These are phyloP conservation scores for Mesoligia furuncula DNA, from an alignment of 2,888 invertebrate genomes.

Conservation along the genomic window DNA sequence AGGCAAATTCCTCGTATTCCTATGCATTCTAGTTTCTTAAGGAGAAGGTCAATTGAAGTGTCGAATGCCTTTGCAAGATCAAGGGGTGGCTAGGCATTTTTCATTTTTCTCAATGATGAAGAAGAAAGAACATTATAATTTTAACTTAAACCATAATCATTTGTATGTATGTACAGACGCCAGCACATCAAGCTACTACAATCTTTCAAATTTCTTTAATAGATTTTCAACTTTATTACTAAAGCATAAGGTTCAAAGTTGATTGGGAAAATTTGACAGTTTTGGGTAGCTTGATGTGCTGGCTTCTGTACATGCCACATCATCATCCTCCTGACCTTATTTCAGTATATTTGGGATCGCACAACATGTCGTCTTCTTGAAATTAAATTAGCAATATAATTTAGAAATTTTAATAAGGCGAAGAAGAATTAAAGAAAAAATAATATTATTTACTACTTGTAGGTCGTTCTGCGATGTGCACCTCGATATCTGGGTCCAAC, in stretches of 20 bases:
- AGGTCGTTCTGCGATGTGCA: conserved; percentile 64
- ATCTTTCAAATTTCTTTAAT: too few species aligned
- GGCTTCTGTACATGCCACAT: background rate
- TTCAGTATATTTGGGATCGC: background rate
- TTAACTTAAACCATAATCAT: background rate
- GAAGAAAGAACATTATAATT: background rate
- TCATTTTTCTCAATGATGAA: background rate
- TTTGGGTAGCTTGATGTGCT: too few species aligned
- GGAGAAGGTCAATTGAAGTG: too few species aligned
- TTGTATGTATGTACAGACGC: background rate
- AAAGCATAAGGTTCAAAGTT: too few species aligned
- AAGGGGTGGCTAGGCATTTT: too few species aligned
- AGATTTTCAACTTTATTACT: too few species aligned
- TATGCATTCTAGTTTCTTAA: too few species aligned
- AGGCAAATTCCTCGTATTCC: too few species aligned
- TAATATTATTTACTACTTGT: conserved; percentile 63
- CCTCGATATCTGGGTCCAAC: conserved; percentile 79
- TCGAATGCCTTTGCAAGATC: too few species aligned
- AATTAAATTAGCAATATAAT: background rate
- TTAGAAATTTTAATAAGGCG: background rate
- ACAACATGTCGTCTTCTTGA: background rate
- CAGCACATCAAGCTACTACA: too few species aligned
- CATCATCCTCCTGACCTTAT: background rate
- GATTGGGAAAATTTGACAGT: too few species aligned
- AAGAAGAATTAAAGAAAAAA: background rate